These are phyloP conservation scores for Balaeniceps rex DNA, from an alignment of 2,113 vertebrate genomes.

Conservation along the genomic window DNA sequence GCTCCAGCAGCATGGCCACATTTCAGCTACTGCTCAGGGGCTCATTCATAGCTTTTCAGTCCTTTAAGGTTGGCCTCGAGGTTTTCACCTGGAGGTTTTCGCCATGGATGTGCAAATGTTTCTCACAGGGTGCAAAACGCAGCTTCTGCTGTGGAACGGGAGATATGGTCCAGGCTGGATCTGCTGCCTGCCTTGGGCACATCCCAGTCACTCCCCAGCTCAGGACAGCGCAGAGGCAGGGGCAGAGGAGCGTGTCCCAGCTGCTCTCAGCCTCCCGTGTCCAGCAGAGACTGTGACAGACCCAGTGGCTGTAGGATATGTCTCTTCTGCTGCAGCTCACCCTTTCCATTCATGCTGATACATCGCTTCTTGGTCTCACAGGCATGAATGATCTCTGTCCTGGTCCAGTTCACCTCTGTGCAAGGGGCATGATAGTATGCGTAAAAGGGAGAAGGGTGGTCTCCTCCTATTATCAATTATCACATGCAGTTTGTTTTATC, in stretches of 20 bases:
- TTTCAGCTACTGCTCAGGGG: neutral
- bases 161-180: neutral
- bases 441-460: neutral
- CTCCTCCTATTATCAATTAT: accelerated
- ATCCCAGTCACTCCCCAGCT: accelerated
- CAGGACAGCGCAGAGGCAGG: neutral
- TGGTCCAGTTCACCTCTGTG: neutral
- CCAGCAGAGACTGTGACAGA: neutral
- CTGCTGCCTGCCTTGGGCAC: neutral
- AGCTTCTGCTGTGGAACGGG: neutral
- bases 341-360: neutral
- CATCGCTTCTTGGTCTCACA: neutral
- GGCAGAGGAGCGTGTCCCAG: neutral
- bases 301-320: neutral
- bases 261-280: neutral
- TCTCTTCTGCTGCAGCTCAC: neutral
- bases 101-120: neutral
- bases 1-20: accelerated
- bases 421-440: too few species aligned
- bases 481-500: neutral
- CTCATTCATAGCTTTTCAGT: accelerated
- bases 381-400: neutral
- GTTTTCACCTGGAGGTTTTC: neutral
- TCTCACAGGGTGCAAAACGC: neutral
- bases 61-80: accelerated